A percentile compares a stretch with the other conserved stretches of the same genome.
Evolutionary conservation across 2,797 vertebrate species (phyloP).

Genomic region (Myripristis murdjan): DNA sequence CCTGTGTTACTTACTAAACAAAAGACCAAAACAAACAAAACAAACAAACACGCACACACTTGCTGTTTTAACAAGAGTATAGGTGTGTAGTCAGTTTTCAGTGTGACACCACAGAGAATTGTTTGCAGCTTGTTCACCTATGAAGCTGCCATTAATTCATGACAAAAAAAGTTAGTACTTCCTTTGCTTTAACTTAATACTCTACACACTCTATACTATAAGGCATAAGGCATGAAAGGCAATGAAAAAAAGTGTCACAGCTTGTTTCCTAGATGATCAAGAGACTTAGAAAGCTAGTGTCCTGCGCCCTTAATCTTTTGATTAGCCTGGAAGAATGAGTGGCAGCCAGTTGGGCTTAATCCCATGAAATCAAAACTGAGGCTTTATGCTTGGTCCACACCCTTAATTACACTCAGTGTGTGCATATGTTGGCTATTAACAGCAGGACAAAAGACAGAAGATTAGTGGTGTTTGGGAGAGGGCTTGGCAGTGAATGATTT

Average conservation of each 20-base stretch:
- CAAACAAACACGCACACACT: background rate
- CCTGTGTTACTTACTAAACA: slow-evolving; percentile 16
- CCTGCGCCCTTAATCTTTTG: slow-evolving; percentile 76
- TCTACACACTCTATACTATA: no score
- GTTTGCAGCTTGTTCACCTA: background rate
- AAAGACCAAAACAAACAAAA: background rate
- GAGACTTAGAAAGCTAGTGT: slow-evolving; percentile 46
- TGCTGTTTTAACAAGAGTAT: background rate
- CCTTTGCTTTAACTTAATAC: background rate
- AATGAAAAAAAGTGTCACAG: background rate
- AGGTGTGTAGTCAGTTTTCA: no score
- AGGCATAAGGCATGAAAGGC: background rate
- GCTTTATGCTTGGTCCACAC: slow-evolving; percentile 64
- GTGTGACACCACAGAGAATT: no score
- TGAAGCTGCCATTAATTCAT: background rate
- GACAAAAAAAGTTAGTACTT: background rate
- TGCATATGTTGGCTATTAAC: slow-evolving; percentile 29
- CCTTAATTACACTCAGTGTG: slow-evolving; percentile 66
- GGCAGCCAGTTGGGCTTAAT: slow-evolving; percentile 71
- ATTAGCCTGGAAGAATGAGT: slow-evolving; percentile 77
- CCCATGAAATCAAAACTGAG: slow-evolving; percentile 73
- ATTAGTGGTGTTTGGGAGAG: slow-evolving; percentile 59
- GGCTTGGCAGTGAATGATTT: slow-evolving; percentile 29
- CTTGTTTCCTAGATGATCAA: slow-evolving; percentile 42
- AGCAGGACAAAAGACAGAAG: slow-evolving; percentile 50